Base-by-base conservation (phyloP, 2,888 invertebrate species). In the Drosophila barbarae region DNA sequence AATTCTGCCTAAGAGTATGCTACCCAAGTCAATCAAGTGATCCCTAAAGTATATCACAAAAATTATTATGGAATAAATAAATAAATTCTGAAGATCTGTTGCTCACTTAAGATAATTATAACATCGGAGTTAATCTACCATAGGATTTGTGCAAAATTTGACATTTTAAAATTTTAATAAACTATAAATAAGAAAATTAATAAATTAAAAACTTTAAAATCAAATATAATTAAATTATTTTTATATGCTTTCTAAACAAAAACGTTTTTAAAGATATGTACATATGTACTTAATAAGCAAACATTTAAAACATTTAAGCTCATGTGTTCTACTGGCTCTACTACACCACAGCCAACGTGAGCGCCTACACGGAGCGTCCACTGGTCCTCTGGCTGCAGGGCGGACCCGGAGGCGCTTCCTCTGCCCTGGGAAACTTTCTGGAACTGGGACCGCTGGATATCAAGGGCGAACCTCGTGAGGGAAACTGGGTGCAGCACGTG, bases 301-400 rank as follows among this genome's bases (percentile, higher is more conserved):
- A 26, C 28, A 28, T 8, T 9, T 8, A 7, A 28, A 1, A 28
- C 7, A 28, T n/a, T n/a, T n/a, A n/a, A 0, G 95, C 95, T 0
- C 93, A 94, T 75, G 94, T 95, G 93, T 96, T 96, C 88, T 96
- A 95, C 91, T 96, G 96, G 95, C 88, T 96, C 49, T 95, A 94
- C 86, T 93, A 94, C 84, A 94, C 94, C 4, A 93, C 93, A 1
- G 92, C 93, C 0, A 89, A 91, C 32, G 92, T 92, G 0, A 77
- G 82, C 9, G 90, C 90, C 38, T 91, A 92, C 81, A 92, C 92
- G 0, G 92, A 93, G 0, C 90, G 92, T 32, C 96, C 96, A 0
- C 89, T 96, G 9, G 89, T 96, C 12, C 92, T 97, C 44, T 96
- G 96, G 96, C 90, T 96, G 6, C 94, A 96, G 91, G 96, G 96